A percentile compares a stretch with the other conserved stretches of the same genome.
Evolutionary conservation across 2,888 invertebrate species (phyloP).

Genomic region (Odiellus spinosus): DNA sequence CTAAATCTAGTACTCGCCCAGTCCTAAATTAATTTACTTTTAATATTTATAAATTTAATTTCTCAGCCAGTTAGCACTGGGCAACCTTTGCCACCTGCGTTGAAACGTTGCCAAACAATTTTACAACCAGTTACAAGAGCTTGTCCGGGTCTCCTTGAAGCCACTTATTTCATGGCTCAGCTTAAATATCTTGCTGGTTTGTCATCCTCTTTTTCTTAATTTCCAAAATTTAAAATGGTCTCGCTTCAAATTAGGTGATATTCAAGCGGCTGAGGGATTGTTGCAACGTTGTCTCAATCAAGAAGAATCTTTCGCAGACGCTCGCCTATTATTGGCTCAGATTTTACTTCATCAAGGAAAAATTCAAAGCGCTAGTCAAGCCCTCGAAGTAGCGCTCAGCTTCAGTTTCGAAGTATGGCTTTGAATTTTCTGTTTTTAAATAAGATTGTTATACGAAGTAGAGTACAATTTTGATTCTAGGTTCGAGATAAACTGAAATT

Average conservation of each 20-base stretch:
- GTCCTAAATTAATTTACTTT: too few species aligned
- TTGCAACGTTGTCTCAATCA: constrained; percentile 39
- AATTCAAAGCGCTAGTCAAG: constrained; percentile 62
- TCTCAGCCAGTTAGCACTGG: constrained; percentile 45
- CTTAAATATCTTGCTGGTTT: constrained; percentile 53
- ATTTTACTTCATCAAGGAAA: constrained; percentile 46
- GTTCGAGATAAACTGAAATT: constrained; percentile 77
- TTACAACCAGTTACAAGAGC: constrained; percentile 55
- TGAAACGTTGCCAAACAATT: constrained; percentile 45
- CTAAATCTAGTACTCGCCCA: too few species aligned
- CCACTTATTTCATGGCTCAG: constrained; percentile 51
- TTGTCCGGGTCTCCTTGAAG: constrained; percentile 58
- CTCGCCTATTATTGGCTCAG: constrained; percentile 32
- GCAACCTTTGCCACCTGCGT: constrained; percentile 32
- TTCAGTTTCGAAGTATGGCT: constrained; percentile 69
- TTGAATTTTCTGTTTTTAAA: constrained; percentile 2
- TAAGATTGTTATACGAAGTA: too few species aligned
- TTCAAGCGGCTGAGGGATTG: constrained; percentile 49
- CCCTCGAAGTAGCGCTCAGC: constrained; percentile 73
- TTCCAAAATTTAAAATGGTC: neutral
- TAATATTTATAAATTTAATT: too few species aligned
- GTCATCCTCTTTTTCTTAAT: neutral
- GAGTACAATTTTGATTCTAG: constrained; percentile 21
- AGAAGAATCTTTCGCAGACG: constrained; percentile 15
- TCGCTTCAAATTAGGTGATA: constrained; percentile 43